A percentile compares a stretch with the other conserved stretches of the same genome.
phyloP scores from a whole-genome alignment of 2,797 vertebrate species.

The Cyclopterus lumpus region DNA sequence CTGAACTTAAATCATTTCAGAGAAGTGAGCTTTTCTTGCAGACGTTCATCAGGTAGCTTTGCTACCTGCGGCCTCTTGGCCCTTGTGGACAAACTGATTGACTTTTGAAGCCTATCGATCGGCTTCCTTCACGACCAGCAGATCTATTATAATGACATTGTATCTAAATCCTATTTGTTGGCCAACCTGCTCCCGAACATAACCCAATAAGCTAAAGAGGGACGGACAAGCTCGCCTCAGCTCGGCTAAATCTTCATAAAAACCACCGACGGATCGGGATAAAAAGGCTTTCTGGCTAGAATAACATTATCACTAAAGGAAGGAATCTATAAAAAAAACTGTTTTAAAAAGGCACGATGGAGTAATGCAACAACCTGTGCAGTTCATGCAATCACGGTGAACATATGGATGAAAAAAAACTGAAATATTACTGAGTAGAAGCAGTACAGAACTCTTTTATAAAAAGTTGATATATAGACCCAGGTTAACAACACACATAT shows the following conservation, averaged over 20 bases:
- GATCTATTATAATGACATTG: slow-evolving; percentile 81
- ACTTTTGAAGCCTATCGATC: slow-evolving; percentile 78
- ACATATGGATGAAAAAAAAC: slow-evolving; percentile 34
- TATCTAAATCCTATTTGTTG: slow-evolving; percentile 79
- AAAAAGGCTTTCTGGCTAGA: slow-evolving; percentile 70
- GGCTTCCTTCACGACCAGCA: slow-evolving; percentile 62
- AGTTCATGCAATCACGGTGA: slow-evolving; percentile 47
- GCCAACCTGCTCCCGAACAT: slow-evolving; percentile 74
- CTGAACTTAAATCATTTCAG: not conserved
- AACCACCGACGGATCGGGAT: slow-evolving; percentile 66
- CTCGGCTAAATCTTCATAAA: slow-evolving; percentile 74
- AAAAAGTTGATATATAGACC: not conserved
- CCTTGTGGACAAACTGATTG: slow-evolving; percentile 59
- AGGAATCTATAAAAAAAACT: slow-evolving; percentile 62
- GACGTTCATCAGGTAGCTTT: slow-evolving; percentile 24
- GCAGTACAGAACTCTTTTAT: slow-evolving; percentile 10
- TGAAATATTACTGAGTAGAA: slow-evolving; percentile 29
- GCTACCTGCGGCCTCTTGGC: slow-evolving; percentile 50
- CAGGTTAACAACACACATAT: not conserved
- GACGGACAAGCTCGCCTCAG: slow-evolving; percentile 41
- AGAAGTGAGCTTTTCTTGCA: slow-evolving; percentile 9
- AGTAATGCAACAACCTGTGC: slow-evolving; percentile 70
- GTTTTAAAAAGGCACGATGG: slow-evolving; percentile 37
- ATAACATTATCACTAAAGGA: slow-evolving; percentile 73
- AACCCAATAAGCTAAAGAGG: slow-evolving; percentile 77